A percentile compares a stretch with the other conserved stretches of the same genome.
Conservation (phyloP, 2,797 vertebrate species). For the Typhlichthys eigenmanni region DNA sequence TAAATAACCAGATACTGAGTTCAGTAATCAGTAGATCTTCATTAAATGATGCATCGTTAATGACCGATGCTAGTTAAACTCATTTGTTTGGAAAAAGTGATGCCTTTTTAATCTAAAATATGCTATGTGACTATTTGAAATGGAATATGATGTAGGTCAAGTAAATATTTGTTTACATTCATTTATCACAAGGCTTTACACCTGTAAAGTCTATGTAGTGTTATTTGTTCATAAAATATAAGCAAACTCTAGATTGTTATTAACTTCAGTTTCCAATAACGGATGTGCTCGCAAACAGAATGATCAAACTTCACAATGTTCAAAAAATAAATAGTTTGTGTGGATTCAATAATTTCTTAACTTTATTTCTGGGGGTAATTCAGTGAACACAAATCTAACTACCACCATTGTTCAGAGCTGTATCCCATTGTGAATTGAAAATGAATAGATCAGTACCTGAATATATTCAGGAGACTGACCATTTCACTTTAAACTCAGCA, state of each 20-base stretch:
- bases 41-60: slow-evolving; percentile 51
- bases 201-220: slow-evolving; percentile 38
- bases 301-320: slow-evolving; percentile 50
- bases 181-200: slow-evolving; percentile 67
- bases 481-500: too few relatives aligned
- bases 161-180: slow-evolving; percentile 74
- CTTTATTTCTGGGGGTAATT: background rate
- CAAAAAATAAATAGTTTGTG: slow-evolving; percentile 63
- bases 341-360: slow-evolving; percentile 9
- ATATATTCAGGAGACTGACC: too few relatives aligned
- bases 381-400: background rate
- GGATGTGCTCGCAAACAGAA: slow-evolving; percentile 14
- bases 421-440: too few relatives aligned
- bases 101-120: slow-evolving; percentile 82
- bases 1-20: slow-evolving; percentile 91
- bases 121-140: slow-evolving; percentile 86
- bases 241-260: slow-evolving; percentile 22
- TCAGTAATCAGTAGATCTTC: slow-evolving; percentile 82
- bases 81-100: slow-evolving; percentile 56
- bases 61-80: slow-evolving; percentile 49
- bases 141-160: slow-evolving; percentile 83
- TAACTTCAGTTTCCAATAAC: slow-evolving; percentile 19
- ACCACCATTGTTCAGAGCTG: too few relatives aligned
- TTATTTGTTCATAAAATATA: slow-evolving; percentile 22
- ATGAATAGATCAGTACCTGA: too few relatives aligned